A percentile compares a stretch with the other conserved stretches of the same genome.
These are phyloP conservation scores for Spisula solida DNA, from an alignment of 2,888 invertebrate species.

Conservation along the genomic window DNA sequence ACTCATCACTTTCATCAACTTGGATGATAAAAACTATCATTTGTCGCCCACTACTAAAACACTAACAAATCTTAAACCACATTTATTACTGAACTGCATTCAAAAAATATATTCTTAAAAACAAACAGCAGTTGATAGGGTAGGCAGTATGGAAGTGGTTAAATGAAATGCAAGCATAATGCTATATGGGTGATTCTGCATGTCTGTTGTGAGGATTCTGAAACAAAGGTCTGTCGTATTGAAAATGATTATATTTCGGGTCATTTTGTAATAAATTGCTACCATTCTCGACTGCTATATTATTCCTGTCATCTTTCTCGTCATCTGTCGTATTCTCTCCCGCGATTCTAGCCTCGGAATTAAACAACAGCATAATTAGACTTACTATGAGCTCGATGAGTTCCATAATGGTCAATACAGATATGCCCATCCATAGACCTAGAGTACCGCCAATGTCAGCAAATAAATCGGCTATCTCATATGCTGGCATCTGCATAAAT, in stretches of 20 bases:
- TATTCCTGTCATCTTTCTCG: slow-evolving; percentile 36
- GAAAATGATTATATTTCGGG: slow-evolving; percentile 67
- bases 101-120: background rate
- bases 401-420: slow-evolving; percentile 84
- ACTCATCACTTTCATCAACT: background rate
- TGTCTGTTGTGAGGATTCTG: slow-evolving; percentile 43
- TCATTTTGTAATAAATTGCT: slow-evolving; percentile 34
- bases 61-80: background rate
- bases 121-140: background rate
- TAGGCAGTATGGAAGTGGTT: background rate
- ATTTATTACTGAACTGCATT: background rate
- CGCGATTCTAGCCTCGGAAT: slow-evolving; percentile 78
- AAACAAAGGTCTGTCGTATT: slow-evolving; percentile 62
- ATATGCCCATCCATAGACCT: slow-evolving; percentile 86
- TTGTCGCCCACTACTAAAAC: background rate
- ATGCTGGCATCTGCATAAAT: slow-evolving; percentile 82
- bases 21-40: background rate
- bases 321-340: slow-evolving; percentile 60
- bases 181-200: slow-evolving; percentile 69
- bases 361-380: slow-evolving; percentile 78
- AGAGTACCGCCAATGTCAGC: slow-evolving; percentile 85
- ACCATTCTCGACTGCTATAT: slow-evolving; percentile 46
- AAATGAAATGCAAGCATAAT: background rate
- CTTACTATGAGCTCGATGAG: slow-evolving; percentile 81
- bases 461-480: slow-evolving; percentile 83